Evolutionary conservation across 2,888 invertebrate species (phyloP), one percentile per base, ranked within the genome.

Genomic region (Pyrochroa serraticornis): DNA sequence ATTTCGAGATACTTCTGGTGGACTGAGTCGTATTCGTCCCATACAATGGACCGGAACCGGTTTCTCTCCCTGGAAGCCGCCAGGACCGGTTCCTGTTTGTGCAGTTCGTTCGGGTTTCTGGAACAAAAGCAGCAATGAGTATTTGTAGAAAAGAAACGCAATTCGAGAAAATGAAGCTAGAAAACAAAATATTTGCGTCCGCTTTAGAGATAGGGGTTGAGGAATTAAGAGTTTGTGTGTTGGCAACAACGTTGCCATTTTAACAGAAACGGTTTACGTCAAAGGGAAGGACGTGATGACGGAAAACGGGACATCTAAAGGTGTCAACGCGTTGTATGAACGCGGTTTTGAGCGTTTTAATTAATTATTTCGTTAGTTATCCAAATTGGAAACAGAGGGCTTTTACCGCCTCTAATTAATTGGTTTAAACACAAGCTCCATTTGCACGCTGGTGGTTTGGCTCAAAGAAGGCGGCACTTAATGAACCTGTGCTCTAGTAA

Each of bases 1-100:
- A 95, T 92, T 85, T 93, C 93, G 73, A 96, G 83, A 81, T 95
- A 96, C 77, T 95, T 94, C 76, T 95, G 95, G 82, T 94, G 93
- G 61, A 92, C 88, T 1, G 92, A 90, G 78, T 95, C 94, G 81
- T 95, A 96, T 75, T 92, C 90, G 68, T 95, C 95, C 97, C 97
- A 97, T 47, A 85, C 86, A 69, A 92, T 86, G 65, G 88, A 90
- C 47, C 92, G 85, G 79, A 93, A 92, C 71, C 92, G 87, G 82
- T 90, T 93, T 65, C 90, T 85, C 75, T 94, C 94, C 73, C 91
- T 88, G 48, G 92, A 92, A 42, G 90, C 89, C 3, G 90, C 89
- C 63, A 92, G 81, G 45, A 88, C 83, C 0, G 87, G 86, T 73
- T 93, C 92, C 75, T 88, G 89, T 22, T 89, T 88, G 70, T 87